Evolutionary conservation across 2,888 invertebrate genomes (phyloP).

Genomic region (Trilocha varians): DNA sequence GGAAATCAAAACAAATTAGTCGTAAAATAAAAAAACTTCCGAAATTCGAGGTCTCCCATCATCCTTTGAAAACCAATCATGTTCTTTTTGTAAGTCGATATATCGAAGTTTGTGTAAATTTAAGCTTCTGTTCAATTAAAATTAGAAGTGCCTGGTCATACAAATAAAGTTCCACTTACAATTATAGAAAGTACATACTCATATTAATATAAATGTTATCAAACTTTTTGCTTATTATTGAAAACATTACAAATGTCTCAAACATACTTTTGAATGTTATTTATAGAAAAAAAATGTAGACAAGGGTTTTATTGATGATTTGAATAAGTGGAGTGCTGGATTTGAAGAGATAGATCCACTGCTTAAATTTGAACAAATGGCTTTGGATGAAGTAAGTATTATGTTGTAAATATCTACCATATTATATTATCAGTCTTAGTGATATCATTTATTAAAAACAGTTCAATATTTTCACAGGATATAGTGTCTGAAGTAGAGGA

Average conservation of each 20-base stretch:
- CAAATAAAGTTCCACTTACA: conserved; percentile 2
- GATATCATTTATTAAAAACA: background rate
- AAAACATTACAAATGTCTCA: no score
- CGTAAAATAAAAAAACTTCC: conserved; percentile 23
- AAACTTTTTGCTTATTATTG: no score
- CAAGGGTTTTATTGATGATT: conserved; percentile 46
- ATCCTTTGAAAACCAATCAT: conserved; percentile 47
- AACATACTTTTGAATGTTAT: no score
- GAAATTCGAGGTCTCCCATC: conserved; percentile 49
- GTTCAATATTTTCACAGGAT: conserved; percentile 26
- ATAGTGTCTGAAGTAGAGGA: conserved; percentile 22
- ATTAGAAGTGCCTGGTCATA: background rate
- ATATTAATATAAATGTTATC: no score
- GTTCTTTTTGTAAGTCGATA: conserved; percentile 40
- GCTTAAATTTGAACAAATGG: conserved; percentile 56
- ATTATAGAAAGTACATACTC: no score
- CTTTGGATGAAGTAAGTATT: conserved; percentile 39
- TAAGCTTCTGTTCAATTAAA: no score
- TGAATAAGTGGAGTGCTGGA: conserved; percentile 58
- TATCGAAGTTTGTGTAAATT: background rate
- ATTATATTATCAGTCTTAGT: background rate
- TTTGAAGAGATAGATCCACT: conserved; percentile 62
- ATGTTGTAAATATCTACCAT: background rate
- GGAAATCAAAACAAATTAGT: conserved; percentile 22
- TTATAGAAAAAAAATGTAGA: conserved; percentile 43